Conservation (phyloP, 64 coral and sea anemone species). For the Orbicella faveolata region DNA sequence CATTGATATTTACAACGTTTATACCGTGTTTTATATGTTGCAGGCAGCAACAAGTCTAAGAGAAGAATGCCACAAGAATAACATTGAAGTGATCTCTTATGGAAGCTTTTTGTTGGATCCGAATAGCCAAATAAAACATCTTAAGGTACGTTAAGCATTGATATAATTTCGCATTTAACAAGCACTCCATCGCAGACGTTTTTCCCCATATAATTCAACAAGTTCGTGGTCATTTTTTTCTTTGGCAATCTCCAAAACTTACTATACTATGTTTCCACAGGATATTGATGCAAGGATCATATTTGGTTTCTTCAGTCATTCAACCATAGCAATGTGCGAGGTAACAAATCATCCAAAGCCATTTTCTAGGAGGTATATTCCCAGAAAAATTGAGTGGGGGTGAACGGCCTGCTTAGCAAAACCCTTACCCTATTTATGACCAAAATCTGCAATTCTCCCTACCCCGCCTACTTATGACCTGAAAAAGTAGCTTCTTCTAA, state of each 20-base stretch:
- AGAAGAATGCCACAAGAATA: slow-evolving; percentile 38
- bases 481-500: too few species aligned
- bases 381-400: too few species aligned
- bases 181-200: too few species aligned
- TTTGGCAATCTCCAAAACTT: too few species aligned
- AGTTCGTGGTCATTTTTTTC: too few species aligned
- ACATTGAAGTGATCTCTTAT: slow-evolving; percentile 41
- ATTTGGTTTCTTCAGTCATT: slow-evolving; percentile 21
- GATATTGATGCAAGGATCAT: slow-evolving; percentile 32
- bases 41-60: slow-evolving; percentile 57
- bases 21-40: background rate
- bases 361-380: too few species aligned
- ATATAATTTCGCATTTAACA: background rate
- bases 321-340: slow-evolving; percentile 34
- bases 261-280: background rate
- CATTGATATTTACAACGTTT: too few species aligned
- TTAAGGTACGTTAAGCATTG: slow-evolving; percentile 19
- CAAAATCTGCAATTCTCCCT: too few species aligned
- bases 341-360: background rate
- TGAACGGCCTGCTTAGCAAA: too few species aligned
- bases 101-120: slow-evolving; percentile 61
- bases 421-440: too few species aligned
- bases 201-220: too few species aligned
- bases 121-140: slow-evolving; percentile 41
- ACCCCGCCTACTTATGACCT: too few species aligned